These are phyloP conservation scores for Chaetops frenatus DNA, from an alignment of 2,113 vertebrate genomes.

Conservation along the genomic window DNA sequence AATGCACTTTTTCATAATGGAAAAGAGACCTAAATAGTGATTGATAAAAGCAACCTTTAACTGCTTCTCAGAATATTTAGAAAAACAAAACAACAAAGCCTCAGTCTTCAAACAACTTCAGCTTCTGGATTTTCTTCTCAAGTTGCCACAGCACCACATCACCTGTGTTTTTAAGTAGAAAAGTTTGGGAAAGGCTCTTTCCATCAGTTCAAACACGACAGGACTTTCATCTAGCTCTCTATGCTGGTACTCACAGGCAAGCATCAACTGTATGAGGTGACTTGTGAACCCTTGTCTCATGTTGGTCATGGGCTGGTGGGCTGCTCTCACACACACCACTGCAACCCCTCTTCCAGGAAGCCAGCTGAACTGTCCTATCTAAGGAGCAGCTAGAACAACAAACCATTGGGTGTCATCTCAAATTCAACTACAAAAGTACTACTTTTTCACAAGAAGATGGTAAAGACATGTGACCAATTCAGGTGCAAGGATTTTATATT, in stretches of 20 bases:
- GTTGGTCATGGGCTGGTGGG: not conserved
- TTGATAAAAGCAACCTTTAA: not conserved
- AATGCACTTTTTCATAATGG: not conserved
- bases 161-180: not conserved
- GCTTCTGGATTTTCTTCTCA: not conserved
- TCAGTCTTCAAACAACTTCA: not conserved
- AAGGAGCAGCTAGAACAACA: not conserved
- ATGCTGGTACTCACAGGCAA: not conserved
- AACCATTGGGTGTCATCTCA: not conserved
- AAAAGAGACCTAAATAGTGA: not conserved
- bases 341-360: not conserved
- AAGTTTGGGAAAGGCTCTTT: not conserved
- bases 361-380: not conserved
- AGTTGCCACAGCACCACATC: not conserved
- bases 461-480: not conserved
- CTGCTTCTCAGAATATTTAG: not conserved
- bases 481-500: not conserved
- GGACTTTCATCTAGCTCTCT: not conserved
- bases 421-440: not conserved
- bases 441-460: not conserved
- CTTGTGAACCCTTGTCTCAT: not conserved
- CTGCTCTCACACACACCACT: accelerated
- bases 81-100: not conserved
- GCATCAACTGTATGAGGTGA: not conserved
- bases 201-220: not conserved